Evolutionary conservation across 2,888 invertebrate genomes (phyloP), one percentile per base, ranked within the genome.

Genomic region (Baccha elongata): DNA sequence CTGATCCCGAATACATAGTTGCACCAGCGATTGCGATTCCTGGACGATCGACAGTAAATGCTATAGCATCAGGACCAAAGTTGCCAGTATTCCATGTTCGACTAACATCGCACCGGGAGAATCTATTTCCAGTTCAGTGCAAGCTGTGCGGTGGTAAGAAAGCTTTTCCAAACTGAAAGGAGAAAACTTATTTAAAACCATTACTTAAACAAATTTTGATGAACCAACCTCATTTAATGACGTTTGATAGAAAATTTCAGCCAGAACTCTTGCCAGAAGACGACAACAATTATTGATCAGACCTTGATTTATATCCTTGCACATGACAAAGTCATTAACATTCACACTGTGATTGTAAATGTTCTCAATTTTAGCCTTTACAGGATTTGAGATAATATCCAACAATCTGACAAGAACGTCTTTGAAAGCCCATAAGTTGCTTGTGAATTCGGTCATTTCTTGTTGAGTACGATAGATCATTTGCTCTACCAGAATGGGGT

Each of bases 21-120:
- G 96, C 96, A 0, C 99, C 99, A 26, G 96, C 96, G 42, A 99
- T 93, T 21, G 96, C 94, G 52, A 99, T 94, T 1, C 98, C 98
- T 0, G 96, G 93, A 17, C 96, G 93, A 91, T 99, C 98, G 8
- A 99, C 98, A 35, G 95, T 95, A 88, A 99, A 98, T 87, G 97
- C 97, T 87, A 99, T 96, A 0, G 98, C 98, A 91, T 99, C 99
- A 0, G 98, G 97, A 8, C 97, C 97, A 29, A 98, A 98, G 89
- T 97, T 98, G 3, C 98, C 98, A 0, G 98, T 98, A 89, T 99
- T 98, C 99, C 99, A 99, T 0, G 96, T 96, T 48, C 97, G 94
- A 55, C 95, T 95, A 85, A 96, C 94, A 89, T 98, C 98, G 48
- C 96, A 95, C 53, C 97, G 94, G 44, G 97, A 96, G 90, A 99